Base-by-base conservation (phyloP, 2,797 vertebrate genomes). In the Mastacembelus armatus region DNA sequence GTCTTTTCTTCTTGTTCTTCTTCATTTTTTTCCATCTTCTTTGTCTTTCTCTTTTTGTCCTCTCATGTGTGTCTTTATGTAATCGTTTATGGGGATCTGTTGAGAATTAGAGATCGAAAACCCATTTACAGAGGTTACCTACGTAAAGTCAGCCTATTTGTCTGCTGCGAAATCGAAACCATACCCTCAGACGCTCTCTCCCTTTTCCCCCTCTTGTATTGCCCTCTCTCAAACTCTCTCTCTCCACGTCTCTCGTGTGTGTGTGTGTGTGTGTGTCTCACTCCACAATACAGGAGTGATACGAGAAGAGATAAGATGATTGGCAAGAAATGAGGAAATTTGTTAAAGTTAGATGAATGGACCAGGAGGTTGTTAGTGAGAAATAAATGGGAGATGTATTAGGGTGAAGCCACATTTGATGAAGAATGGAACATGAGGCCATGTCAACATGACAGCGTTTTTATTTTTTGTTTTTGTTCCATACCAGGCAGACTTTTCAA, bases 91-190 rank as follows among this genome's bases (percentile, higher is more conserved):
- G 48, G 52, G 55, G 69, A 88, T 87, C 87, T 88, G 80, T 75
- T 74, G 84, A 86, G 87, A 89, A 87, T 87, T 85, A 89, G 75
- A 74, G 81, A 87, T 89, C 81, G 85, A 90, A 90, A 91, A 84
- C 84, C 88, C 82, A 90, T 91, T 89, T 88, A 78, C 86, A 77
- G 81, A 89, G 89, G 89, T 90, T 87, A 87, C 86, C 72, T 66
- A 72, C 70, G 43, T 85, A 77, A 80, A 80, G 79, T 88, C 89
- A 78, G 72, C 57, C 70, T 80, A 82, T 90, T 86, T 86, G 83
- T 89, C 89, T 84, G 81, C 85, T 62, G 72, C 78, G 84, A 88
- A 89, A 92, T 91, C 77, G 86, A 92, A 90, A 87, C 89, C 74
- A 68, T 78, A 81, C 74, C 83, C 80, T 79, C 56, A 72, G 49